Conservation (phyloP, 2,888 invertebrate genomes). For the Ophion obscuratus region DNA sequence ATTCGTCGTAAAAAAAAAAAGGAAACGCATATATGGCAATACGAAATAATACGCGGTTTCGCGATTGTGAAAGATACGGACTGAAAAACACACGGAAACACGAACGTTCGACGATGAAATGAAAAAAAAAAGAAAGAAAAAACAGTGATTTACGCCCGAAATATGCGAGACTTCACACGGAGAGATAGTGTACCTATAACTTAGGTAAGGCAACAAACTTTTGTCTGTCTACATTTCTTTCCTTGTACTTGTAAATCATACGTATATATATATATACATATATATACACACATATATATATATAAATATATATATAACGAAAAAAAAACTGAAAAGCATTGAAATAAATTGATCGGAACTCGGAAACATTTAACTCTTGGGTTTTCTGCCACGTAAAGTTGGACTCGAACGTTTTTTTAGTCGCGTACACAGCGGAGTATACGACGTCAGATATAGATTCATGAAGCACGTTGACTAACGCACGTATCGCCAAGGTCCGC, state of each 20-base stretch:
- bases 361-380: slow-evolving; percentile 80
- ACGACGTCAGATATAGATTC: neutral
- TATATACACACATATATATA: slow-evolving; percentile 1
- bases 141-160: slow-evolving; percentile 64
- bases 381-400: slow-evolving; percentile 77
- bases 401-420: slow-evolving; percentile 10
- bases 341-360: slow-evolving; percentile 83
- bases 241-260: slow-evolving; percentile 82
- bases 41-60: slow-evolving; percentile 39
- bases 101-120: slow-evolving; percentile 59
- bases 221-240: slow-evolving; percentile 79
- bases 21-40: neutral
- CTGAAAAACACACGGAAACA: slow-evolving; percentile 14
- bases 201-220: slow-evolving; percentile 80
- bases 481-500: slow-evolving; percentile 41
- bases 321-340: slow-evolving; percentile 71
- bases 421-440: slow-evolving; percentile 4
- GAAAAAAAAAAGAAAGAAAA: slow-evolving; percentile 57
- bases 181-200: slow-evolving; percentile 75
- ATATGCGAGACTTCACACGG: slow-evolving; percentile 67
- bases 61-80: slow-evolving; percentile 52
- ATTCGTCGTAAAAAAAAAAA: slow-evolving; percentile 39
- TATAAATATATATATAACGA: slow-evolving; percentile 23
- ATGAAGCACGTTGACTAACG: slow-evolving; percentile 33
- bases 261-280: slow-evolving; percentile 48